Evolutionary conservation across 1,140 invertebrate genomes (phyloP), one percentile per base, ranked within the genome.

Genomic region (Drosophila nikananu): DNA sequence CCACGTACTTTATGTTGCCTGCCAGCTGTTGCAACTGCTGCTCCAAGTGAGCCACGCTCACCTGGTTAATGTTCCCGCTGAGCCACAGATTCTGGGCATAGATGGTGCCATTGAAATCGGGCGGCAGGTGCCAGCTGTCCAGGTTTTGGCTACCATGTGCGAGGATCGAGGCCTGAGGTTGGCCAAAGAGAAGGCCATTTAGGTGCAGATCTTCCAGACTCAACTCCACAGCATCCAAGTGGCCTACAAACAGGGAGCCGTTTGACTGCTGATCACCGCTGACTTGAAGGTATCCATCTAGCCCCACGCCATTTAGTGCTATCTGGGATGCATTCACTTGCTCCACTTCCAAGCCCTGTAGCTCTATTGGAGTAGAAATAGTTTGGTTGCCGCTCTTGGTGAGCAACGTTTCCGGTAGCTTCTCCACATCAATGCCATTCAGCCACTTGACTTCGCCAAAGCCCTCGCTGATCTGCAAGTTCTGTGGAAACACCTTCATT

Each of bases 361-460:
- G n/a, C n/a, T 80, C 51, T 41, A 92, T 64, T 3, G 91, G 70
- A 25, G 58, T 67, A 8, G 10, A 19, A 7, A 94, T 86, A 7
- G 60, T 91, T 68, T 94, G 94, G 67, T 94, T 93, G n/a, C 76
- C 83, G 54, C 77, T 82, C n/a, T 86, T 91, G n/a, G 78, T 86
- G 10, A 94, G 65, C 19, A 93, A 44, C 35, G 79, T 77, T 23
- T 91, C 77, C 8, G 92, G 67, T 4, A 94, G 74, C 9, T 86
- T 60, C 42, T 87, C 67, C 62, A 94, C 89, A 39, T 83, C 77
- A 27, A 94, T 93, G 30, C 93, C 93, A 65, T 82, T 84, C n/a
- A 94, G 77, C 46, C 78, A 74, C 83, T 94, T 93, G 5, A 87
- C 59, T 35, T 93, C 82, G 10, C 83, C 80, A 17, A 84, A 84